Base-by-base conservation (phyloP, 2,797 vertebrate species). In the Todus mexicanus region DNA sequence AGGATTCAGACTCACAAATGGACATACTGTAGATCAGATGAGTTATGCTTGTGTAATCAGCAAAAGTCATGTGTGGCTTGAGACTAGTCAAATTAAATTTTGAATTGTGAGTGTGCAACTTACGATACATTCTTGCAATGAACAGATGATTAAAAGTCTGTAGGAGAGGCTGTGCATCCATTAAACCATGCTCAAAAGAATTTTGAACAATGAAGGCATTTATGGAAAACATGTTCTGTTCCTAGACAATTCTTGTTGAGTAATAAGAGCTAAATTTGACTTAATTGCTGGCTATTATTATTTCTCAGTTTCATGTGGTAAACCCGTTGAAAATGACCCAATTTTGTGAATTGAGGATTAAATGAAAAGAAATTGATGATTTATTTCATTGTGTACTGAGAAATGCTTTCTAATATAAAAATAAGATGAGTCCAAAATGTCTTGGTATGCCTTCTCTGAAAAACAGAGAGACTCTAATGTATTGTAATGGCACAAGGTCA, bases 201-300 rank as follows among this genome's bases (percentile, higher is more conserved):
- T 90, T 92, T 78, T 2, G 64, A 94, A 93, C 83, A 91, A 93
- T 91, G 83, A 90, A 88, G 90, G 50, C 80, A 47, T 88, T 95
- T 92, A 64, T 93, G 83, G 90, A 91, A 95, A 94, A 81, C 92
- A 85, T 78, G 89, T 93, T 96, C 85, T 94, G 73, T 95, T 96
- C 93, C 92, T 94, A 88, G 85, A 93, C 94, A 96, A 91, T 96
- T 96, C 79, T 96, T 94, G 87, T 92, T 93, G 89, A 90, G 92
- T 94, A 96, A 91, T 93, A 96, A 96, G 70, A 74, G 43, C 91
- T 94, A 95, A 94, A 93, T 93, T 90, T 94, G 73, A 68, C 91
- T 94, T 96, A 96, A 94, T 95, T 96, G 85, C 66, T 88, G 75
- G 59, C 91, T 96, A 86, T 95, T 95, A 86, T 91, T 94, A 78